Base-by-base conservation (phyloP, 2,113 vertebrate genomes). In the Nanorana parkeri region DNA sequence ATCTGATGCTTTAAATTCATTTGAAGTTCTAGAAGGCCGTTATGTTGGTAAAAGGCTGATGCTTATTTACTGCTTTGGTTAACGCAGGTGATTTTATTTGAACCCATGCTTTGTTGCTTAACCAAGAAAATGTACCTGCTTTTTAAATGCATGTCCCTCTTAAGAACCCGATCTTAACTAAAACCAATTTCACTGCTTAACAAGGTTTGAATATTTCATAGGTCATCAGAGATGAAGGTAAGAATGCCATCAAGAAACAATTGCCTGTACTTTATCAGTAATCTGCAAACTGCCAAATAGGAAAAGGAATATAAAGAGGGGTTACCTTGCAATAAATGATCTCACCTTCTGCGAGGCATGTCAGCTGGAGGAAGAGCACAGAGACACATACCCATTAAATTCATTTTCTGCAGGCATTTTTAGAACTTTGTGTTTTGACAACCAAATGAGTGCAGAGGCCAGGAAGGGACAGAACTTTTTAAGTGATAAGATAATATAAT, bases 41-140 rank as follows among this genome's bases (percentile, higher is more conserved):
- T 60, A 74, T 36, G 26, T 36, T 74, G 71, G 71, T 74, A 58
- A 74, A 74, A 74, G 71, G 71, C 71, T 36, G 54, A 58, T 58
- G 20, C 71, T 74, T 74, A 58, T 74, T 74, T 74, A 74, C 54
- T 74, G 71, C 71, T n/a, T 74, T 6, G 28, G 51, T 74, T 74
- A 26, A 58, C 58, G 71, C 20, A 16, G 71, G 54, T 32, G 54
- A 60, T 58, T 74, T 28, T 73, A 32, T 60, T 17, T 1, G 71
- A 58, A 74, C 19, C 29, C 26, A 55, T 21, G 60, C 23, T 24
- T 63, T 63, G 56, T 28, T 47, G 41, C 54, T 60, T 32, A 60
- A 58, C 26, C n/a, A 19, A 32, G 24, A 32, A 73, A 21, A 28
- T 23, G 1, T 72, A 24, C 17, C 68, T 20, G 19, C 54, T 28